A percentile compares a stretch with the other conserved stretches of the same genome.
Conservation (phyloP, 1,140 invertebrate species). For the Pachyrhynchus sulphureomaculatus region DNA sequence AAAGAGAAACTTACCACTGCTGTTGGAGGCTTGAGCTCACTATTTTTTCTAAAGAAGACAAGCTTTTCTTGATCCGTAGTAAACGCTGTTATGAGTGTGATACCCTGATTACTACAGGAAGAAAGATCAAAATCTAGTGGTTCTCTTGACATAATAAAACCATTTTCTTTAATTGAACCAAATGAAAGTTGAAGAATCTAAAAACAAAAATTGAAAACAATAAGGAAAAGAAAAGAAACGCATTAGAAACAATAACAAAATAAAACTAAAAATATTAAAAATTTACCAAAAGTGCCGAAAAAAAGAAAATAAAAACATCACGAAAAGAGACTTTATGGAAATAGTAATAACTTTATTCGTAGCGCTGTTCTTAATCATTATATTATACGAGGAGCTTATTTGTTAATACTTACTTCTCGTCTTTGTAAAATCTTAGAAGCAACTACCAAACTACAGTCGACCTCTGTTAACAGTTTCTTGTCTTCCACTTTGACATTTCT, state of each 20-base stretch:
- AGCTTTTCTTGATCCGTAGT: constrained; percentile 53
- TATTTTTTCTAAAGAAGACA: constrained; percentile 40
- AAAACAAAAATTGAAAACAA: constrained; percentile 6
- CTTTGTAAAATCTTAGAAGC: constrained; percentile 53
- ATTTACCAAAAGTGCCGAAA: too few relatives aligned
- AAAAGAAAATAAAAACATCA: too few relatives aligned
- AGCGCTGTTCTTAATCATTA: too few relatives aligned
- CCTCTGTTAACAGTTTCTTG: constrained; percentile 60
- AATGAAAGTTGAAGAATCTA: constrained; percentile 52
- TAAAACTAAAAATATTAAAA: too few relatives aligned
- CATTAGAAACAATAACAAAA: too few relatives aligned
- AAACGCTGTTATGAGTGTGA: constrained; percentile 53
- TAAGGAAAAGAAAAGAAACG: too few relatives aligned
- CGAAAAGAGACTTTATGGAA: too few relatives aligned
- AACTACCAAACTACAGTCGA: constrained; percentile 60
- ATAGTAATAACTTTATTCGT: too few relatives aligned
- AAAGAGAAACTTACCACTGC: constrained; percentile 1
- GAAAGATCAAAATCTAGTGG: constrained; percentile 42
- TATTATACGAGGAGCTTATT: too few relatives aligned
- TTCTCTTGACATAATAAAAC: constrained; percentile 57
- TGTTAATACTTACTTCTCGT: constrained; percentile 23
- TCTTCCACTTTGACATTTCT: constrained; percentile 61
- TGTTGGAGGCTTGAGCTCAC: background rate
- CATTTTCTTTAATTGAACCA: constrained; percentile 52
- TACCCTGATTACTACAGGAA: constrained; percentile 25